These are phyloP conservation scores for Panonychus citri DNA, from an alignment of 1,140 invertebrate genomes.

Conservation along the genomic window DNA sequence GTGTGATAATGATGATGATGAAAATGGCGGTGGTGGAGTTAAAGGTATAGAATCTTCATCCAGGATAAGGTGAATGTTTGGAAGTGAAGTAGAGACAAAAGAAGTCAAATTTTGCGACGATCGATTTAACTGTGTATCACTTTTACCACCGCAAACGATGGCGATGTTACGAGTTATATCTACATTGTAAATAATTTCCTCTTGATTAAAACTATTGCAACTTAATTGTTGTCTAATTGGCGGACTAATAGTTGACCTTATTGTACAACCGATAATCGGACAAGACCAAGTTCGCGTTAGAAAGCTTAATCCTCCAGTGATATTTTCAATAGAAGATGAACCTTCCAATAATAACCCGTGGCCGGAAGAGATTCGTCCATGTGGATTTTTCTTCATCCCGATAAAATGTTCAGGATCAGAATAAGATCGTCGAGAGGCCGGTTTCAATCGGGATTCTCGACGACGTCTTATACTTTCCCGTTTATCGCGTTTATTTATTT, in stretches of 20 bases:
- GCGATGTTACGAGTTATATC: neutral
- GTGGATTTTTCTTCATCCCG: neutral
- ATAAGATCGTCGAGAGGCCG: neutral
- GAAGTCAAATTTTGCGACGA: neutral
- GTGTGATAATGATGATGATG: no score
- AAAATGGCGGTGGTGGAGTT: neutral
- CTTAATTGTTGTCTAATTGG: constrained; percentile 1
- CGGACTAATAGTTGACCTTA: neutral
- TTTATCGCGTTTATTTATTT: neutral
- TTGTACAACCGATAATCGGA: neutral
- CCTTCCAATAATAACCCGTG: neutral
- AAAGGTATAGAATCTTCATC: neutral
- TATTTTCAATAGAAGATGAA: neutral
- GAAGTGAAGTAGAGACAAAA: neutral
- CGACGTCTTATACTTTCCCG: neutral
- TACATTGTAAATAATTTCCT: neutral
- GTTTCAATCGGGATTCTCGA: neutral
- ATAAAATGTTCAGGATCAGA: constrained; percentile 1
- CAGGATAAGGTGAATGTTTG: neutral
- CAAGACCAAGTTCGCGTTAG: neutral
- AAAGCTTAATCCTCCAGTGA: neutral
- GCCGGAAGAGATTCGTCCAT: no score
- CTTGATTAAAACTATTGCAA: neutral
- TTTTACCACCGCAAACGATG: constrained; percentile 1
- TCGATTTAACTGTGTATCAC: neutral